phyloP scores from a whole-genome alignment of 2,797 vertebrate genomes.

The Enteromius trimaculatus region DNA sequence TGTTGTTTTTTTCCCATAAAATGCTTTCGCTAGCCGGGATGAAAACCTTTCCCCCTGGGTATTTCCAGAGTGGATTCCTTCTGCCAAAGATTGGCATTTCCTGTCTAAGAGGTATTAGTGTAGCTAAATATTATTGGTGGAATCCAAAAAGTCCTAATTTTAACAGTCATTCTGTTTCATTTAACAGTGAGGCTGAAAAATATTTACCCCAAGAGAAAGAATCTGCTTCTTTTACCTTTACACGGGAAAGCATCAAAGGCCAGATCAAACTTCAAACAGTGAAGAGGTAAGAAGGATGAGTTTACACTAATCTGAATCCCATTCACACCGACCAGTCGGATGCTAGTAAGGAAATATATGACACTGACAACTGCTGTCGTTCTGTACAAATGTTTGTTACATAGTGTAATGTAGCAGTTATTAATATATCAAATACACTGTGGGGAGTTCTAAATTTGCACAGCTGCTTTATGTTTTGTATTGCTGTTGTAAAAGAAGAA shows the following conservation, averaged over 20 bases:
- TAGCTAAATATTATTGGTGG: neutral
- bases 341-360: neutral
- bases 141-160: neutral
- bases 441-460: too few relatives aligned
- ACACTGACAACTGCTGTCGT: neutral
- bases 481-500: too few relatives aligned
- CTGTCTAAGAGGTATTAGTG: slow-evolving; percentile 80
- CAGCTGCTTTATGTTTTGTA: too few relatives aligned
- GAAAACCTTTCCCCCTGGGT: slow-evolving; percentile 85
- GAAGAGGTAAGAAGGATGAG: slow-evolving; percentile 78
- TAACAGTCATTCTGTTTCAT: slow-evolving; percentile 8
- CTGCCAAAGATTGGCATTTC: slow-evolving; percentile 78
- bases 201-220: slow-evolving; percentile 85
- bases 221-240: slow-evolving; percentile 86
- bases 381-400: neutral
- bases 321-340: neutral
- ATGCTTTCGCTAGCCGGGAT: slow-evolving; percentile 78
- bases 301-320: neutral
- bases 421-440: neutral
- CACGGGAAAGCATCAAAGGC: slow-evolving; percentile 82
- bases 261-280: slow-evolving; percentile 75
- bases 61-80: slow-evolving; percentile 91
- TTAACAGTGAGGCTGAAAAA: slow-evolving; percentile 79
- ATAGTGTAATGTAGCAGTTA: neutral
- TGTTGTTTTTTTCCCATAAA: neutral